These are phyloP conservation scores for Bombylius discolor DNA, from an alignment of 2,888 invertebrate species.

Conservation along the genomic window DNA sequence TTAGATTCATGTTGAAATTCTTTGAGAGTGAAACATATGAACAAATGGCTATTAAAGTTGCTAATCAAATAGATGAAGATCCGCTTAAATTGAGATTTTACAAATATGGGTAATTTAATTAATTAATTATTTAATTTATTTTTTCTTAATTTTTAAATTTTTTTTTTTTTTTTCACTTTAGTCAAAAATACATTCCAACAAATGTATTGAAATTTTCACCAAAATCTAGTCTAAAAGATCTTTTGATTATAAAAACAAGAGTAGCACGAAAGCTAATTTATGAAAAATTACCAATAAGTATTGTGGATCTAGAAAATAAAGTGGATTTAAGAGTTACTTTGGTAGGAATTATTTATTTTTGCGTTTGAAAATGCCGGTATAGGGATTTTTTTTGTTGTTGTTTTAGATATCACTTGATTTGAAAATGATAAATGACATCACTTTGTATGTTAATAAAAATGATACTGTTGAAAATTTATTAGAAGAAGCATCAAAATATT, in stretches of 20 bases:
- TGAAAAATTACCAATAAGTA: slow-evolving; percentile 90
- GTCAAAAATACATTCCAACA: background rate
- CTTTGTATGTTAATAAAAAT: slow-evolving; percentile 91
- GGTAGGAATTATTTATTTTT: background rate
- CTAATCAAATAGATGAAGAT: slow-evolving; percentile 81
- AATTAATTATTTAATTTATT: background rate
- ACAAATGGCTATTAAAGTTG: slow-evolving; percentile 86
- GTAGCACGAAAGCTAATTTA: slow-evolving; percentile 89
- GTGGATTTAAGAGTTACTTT: slow-evolving; percentile 67
- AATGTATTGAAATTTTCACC: background rate
- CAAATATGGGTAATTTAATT: slow-evolving; percentile 35
- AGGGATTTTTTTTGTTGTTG: background rate
- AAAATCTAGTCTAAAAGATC: slow-evolving; percentile 69
- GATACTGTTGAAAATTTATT: slow-evolving; percentile 82
- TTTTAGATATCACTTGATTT: slow-evolving; percentile 67
- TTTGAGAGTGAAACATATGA: slow-evolving; percentile 90
- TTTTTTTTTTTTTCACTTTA: background rate
- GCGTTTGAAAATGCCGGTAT: background rate
- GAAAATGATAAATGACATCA: slow-evolving; percentile 91
- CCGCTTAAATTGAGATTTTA: slow-evolving; percentile 93
- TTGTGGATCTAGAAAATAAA: slow-evolving; percentile 95
- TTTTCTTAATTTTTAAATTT: no score
- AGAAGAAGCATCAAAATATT: slow-evolving; percentile 86
- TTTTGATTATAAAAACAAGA: slow-evolving; percentile 77
- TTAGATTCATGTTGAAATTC: slow-evolving; percentile 73